Conservation (phyloP, 2,113 vertebrate genomes). For the Macrotis lagotis region DNA sequence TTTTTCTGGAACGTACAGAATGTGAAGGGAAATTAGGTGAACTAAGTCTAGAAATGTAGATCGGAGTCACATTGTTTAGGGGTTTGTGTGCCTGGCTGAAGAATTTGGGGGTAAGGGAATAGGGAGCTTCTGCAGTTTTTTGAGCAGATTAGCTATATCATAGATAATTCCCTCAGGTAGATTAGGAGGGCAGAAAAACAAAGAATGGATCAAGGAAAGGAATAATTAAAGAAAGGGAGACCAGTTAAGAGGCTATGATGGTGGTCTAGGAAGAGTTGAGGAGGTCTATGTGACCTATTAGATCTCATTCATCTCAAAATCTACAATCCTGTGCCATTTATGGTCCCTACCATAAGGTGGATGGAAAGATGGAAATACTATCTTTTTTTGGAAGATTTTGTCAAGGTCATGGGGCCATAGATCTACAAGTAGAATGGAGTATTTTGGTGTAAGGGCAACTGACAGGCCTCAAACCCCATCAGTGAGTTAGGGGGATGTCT, state of each 20-base stretch:
- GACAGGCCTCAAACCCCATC: background rate
- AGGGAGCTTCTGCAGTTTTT: background rate
- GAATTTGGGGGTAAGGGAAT: background rate
- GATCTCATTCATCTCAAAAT: background rate
- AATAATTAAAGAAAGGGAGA: background rate
- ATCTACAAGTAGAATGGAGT: background rate
- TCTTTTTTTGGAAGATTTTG: background rate
- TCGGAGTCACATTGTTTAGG: background rate
- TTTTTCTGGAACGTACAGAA: background rate
- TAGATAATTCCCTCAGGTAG: background rate
- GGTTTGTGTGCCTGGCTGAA: background rate
- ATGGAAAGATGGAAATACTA: background rate
- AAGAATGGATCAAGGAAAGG: background rate
- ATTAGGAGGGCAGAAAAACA: background rate
- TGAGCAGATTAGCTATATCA: background rate
- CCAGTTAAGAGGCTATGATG: background rate
- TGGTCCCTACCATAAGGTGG: background rate
- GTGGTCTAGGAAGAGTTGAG: background rate
- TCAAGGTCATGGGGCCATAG: background rate
- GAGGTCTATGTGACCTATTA: background rate
- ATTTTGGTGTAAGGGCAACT: background rate
- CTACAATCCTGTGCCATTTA: background rate
- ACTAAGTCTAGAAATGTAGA: background rate
- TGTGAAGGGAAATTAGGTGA: background rate
- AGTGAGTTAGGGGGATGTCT: background rate